Percentiles rank a stretch among this genome's conserved stretches.
Evolutionary conservation across 2,888 invertebrate genomes (phyloP).

Genomic region (Andrena bucephala): DNA sequence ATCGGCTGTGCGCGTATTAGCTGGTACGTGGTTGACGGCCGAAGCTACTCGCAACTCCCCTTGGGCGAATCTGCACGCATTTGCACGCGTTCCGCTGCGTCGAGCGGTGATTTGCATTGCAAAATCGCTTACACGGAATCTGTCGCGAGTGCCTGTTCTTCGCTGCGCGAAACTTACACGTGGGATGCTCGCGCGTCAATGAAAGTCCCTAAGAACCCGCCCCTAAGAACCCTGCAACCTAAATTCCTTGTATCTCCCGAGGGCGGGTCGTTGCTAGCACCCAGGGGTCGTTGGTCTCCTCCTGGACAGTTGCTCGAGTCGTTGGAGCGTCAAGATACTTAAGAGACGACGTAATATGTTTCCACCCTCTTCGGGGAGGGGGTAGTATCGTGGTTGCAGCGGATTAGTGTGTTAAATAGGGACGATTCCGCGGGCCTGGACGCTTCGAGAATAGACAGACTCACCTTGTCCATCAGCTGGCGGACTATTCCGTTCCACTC

Average conservation of each 20-base stretch:
- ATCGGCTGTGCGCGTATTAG: slow-evolving; percentile 42
- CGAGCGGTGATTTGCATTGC: slow-evolving; percentile 79
- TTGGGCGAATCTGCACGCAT: slow-evolving; percentile 39
- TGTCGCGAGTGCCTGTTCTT: not conserved
- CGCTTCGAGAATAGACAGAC: slow-evolving; percentile 48
- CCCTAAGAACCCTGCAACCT: not conserved
- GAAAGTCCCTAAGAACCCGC: not conserved
- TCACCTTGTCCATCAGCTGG: slow-evolving; percentile 89
- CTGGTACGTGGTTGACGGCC: slow-evolving; percentile 34
- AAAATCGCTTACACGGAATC: slow-evolving; percentile 68
- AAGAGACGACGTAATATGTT: not conserved
- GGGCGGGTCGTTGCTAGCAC: not conserved
- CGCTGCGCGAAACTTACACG: slow-evolving; percentile 11
- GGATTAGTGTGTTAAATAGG: not conserved
- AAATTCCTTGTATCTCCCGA: slow-evolving; percentile 4
- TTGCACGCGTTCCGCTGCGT: slow-evolving; percentile 65
- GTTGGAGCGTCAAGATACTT: slow-evolving; percentile 34
- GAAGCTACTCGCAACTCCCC: slow-evolving; percentile 46
- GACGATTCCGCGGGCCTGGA: slow-evolving; percentile 11
- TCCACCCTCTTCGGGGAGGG: not conserved
- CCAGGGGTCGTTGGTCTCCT: not conserved
- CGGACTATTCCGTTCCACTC: slow-evolving; percentile 91
- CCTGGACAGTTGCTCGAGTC: not conserved
- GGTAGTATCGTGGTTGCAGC: slow-evolving; percentile 2
- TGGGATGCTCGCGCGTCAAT: not conserved